These are phyloP conservation scores for Dasyprocta punctata DNA, from an alignment of 2,113 vertebrate genomes.

Conservation along the genomic window DNA sequence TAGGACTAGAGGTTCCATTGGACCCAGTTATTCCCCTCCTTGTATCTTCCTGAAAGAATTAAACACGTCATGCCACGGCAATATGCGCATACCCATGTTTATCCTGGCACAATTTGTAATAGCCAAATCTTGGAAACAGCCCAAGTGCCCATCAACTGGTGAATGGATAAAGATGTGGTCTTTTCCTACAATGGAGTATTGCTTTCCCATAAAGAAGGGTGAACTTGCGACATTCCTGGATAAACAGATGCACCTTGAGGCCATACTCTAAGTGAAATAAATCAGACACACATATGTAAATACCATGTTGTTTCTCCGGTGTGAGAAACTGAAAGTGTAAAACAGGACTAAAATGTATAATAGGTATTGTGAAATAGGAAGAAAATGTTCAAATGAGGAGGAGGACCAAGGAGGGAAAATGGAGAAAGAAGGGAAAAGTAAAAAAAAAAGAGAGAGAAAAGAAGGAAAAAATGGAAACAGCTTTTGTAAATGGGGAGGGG, in stretches of 20 bases:
- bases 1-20: neutral
- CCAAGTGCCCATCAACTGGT: neutral
- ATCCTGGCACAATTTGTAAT: neutral
- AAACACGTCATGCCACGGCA: neutral
- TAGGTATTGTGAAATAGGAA: neutral
- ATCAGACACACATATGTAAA: neutral
- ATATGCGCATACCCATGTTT: neutral
- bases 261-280: neutral
- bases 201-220: neutral
- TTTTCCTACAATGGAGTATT: no score
- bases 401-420: neutral
- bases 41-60: neutral
- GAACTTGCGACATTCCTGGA: neutral
- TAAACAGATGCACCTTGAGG: neutral
- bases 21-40: neutral
- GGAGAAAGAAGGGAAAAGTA: neutral
- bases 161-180: neutral
- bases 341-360: neutral
- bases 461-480: neutral
- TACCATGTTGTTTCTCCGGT: neutral
- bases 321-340: neutral
- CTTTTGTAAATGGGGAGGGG: neutral
- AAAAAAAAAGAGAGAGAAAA: neutral
- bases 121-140: neutral
- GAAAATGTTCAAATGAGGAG: neutral